These are phyloP conservation scores for Columba janthina DNA, from an alignment of 2,113 vertebrate genomes.

Conservation along the genomic window DNA sequence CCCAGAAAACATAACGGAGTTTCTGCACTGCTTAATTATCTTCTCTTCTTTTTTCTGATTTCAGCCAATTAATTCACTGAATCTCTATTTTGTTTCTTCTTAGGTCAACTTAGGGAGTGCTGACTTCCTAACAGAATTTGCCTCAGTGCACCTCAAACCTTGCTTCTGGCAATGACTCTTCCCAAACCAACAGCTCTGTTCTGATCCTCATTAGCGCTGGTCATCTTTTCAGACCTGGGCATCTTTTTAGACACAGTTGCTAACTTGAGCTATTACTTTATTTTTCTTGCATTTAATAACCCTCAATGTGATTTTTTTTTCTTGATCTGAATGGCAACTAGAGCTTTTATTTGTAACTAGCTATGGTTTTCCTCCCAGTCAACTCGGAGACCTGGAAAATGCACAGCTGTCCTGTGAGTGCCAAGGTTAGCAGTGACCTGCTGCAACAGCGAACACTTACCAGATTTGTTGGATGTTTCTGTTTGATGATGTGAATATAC, in stretches of 20 bases:
- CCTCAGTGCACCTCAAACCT: background rate
- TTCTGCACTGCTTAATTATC: background rate
- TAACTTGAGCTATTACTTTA: background rate
- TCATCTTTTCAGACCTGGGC: background rate
- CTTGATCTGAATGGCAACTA: background rate
- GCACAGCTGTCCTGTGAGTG: background rate
- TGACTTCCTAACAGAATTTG: background rate
- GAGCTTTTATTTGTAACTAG: background rate
- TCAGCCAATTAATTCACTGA: background rate
- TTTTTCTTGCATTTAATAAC: background rate
- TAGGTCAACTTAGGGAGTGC: background rate
- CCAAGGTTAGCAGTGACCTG: background rate
- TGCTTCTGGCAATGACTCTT: background rate
- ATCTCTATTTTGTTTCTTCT: background rate
- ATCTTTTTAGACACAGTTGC: background rate
- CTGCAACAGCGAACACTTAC: constrained; percentile 65
- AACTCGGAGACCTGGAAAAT: background rate
- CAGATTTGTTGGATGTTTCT: constrained; percentile 77
- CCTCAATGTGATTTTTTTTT: background rate
- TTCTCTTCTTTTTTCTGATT: background rate
- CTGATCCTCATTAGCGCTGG: background rate
- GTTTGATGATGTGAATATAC: constrained; percentile 74
- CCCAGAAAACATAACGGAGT: background rate
- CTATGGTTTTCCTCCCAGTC: background rate
- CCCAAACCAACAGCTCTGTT: background rate